These are phyloP conservation scores for Anas capensis DNA, from an alignment of 2,797 vertebrate species.

Conservation along the genomic window DNA sequence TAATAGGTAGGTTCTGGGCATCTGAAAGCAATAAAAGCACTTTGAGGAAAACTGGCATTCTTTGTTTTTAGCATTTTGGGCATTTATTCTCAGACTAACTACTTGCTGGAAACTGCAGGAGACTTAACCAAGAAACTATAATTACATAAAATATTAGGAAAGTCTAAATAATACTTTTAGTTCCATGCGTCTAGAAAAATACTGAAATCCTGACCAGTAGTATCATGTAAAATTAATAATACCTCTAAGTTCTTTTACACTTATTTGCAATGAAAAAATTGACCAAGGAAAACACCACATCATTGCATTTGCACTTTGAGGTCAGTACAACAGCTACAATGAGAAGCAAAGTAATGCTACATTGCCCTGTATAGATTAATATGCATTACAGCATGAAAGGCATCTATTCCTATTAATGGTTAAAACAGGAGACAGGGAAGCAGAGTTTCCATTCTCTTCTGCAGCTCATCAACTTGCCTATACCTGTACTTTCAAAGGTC, in stretches of 20 bases:
- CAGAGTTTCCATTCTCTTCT: neutral
- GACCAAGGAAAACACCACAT: neutral
- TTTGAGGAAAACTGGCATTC: neutral
- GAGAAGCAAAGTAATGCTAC: neutral
- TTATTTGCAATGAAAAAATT: neutral
- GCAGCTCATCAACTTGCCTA: neutral
- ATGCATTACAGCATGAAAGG: neutral
- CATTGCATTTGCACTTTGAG: neutral
- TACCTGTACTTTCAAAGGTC: neutral
- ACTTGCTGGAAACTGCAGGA: neutral
- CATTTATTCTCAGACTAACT: neutral
- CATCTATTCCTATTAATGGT: neutral
- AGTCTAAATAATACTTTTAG: neutral
- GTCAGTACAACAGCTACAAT: neutral
- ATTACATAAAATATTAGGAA: neutral
- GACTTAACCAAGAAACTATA: neutral
- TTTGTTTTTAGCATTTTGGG: neutral
- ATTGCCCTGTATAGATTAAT: neutral
- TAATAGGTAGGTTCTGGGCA: neutral
- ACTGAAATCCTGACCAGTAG: neutral
- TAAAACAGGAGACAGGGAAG: neutral
- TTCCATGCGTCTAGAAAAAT: neutral
- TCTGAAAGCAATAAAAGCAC: neutral
- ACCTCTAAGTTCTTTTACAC: neutral
- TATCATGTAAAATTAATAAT: neutral